Evolutionary conservation across 2,797 vertebrate genomes (phyloP).

Genomic region (Danio jaintianensis): DNA sequence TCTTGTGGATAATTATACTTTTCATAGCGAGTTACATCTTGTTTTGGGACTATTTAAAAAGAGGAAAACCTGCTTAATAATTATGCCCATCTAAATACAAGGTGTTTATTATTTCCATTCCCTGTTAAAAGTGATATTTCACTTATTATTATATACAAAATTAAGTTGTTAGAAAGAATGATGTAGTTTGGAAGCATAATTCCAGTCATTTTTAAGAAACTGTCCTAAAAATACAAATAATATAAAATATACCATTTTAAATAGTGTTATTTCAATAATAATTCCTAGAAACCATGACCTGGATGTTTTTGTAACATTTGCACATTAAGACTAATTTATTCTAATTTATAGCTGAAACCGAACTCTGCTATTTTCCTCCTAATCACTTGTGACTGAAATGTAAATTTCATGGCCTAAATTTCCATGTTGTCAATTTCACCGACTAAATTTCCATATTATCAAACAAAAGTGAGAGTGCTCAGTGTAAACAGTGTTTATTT

Average conservation of each 20-base stretch:
- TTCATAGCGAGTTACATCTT: too few species aligned
- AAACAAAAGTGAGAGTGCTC: conserved; percentile 22
- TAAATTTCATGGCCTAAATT: conserved; percentile 36
- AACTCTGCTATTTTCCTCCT: background rate
- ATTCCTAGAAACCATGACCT: background rate
- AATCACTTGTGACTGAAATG: conserved; percentile 30
- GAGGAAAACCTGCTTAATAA: too few species aligned
- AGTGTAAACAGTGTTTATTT: conserved; percentile 33
- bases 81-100: too few species aligned
- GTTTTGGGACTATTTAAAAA: too few species aligned
- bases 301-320: background rate
- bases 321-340: background rate
- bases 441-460: conserved; percentile 14
- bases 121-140: too few species aligned
- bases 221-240: too few species aligned
- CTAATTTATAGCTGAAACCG: background rate
- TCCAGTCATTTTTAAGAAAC: too few species aligned
- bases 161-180: too few species aligned
- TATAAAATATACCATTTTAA: background rate
- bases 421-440: conserved; percentile 3
- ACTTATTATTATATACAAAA: too few species aligned
- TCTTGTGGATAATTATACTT: too few species aligned
- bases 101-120: too few species aligned
- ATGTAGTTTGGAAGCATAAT: too few species aligned
- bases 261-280: background rate